Conservation (phyloP, 2,113 vertebrate genomes). For the Solea senegalensis region DNA sequence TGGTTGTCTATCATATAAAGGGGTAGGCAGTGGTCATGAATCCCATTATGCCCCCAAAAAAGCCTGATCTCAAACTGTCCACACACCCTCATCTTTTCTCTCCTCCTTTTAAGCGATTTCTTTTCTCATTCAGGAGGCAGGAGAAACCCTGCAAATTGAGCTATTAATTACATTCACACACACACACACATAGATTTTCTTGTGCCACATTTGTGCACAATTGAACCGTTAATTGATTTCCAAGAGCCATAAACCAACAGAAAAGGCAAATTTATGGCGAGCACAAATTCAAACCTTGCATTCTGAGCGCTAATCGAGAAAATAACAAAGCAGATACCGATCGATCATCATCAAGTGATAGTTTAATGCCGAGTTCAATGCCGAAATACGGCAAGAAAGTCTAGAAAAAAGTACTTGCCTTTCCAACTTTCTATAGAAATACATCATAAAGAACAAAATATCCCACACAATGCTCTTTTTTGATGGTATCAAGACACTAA, state of each 20-base stretch:
- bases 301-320: no score
- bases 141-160: conserved; percentile 9
- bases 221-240: neutral
- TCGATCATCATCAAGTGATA: no score
- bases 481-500: no score
- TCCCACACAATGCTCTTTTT: no score
- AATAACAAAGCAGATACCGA: no score
- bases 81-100: conserved; percentile 19
- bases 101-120: neutral
- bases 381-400: no score
- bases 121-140: conserved; percentile 1
- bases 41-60: conserved; percentile 24
- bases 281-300: neutral
- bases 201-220: no score
- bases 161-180: conserved; percentile 23
- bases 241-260: neutral
- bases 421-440: no score
- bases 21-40: conserved; percentile 51
- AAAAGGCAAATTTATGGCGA: neutral
- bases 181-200: neutral
- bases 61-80: conserved; percentile 30
- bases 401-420: no score
- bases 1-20: conserved; percentile 40
- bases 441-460: no score
- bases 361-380: no score